Base-by-base conservation (phyloP, 2,797 vertebrate species). In the Microhierax caerulescens region DNA sequence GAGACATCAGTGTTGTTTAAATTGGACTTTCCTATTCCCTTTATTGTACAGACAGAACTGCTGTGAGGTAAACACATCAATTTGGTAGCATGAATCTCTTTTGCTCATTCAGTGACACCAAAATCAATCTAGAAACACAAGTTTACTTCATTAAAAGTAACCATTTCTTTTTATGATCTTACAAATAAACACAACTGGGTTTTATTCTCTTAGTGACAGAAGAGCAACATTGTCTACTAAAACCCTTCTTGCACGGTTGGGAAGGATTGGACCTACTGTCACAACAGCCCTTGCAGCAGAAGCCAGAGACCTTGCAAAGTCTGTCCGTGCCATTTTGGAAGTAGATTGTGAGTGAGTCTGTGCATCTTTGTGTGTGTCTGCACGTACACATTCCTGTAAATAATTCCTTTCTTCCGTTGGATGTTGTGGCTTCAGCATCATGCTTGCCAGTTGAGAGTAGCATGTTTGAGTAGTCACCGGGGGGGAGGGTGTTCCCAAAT, bases 221-320 rank as follows among this genome's bases (percentile, higher is more conserved):
- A 98, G 98, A 93, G 77, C 94, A 3, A 43, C 98, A 1, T 41
- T 98, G 9, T 91, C 98, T 56, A 93, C 97, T n/a, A 98, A 98
- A 91, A 85, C 95, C 2, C 90, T 97, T 7, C 75, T 98, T 6
- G 61, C 98, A 3, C 97, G 93, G 2, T 51, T 98, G 91, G 97
- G 97, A 54, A 98, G 97, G 94, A 98, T 97, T 14, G 97, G 97
- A 25, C 97, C 97, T 3, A 97, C 97, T 93, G 97, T 98, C 14
- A 97, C 98, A 17, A 88, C 98, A 37, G 85, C 98, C 2, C 98
- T 99, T 50, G 98, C 98, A 5, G 97, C 98, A 81, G 99, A 99
- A 95, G 99, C 99, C 10, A 98, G 98, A 94, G 99, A 99, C 57
- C 98, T 99, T 30, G 96, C 97, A 19, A 97, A 98, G 92, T 98